Percentiles rank a stretch among this genome's conserved stretches.
Conservation (phyloP, 2,888 invertebrate genomes). For the Dasysyrphus albostriatus region DNA sequence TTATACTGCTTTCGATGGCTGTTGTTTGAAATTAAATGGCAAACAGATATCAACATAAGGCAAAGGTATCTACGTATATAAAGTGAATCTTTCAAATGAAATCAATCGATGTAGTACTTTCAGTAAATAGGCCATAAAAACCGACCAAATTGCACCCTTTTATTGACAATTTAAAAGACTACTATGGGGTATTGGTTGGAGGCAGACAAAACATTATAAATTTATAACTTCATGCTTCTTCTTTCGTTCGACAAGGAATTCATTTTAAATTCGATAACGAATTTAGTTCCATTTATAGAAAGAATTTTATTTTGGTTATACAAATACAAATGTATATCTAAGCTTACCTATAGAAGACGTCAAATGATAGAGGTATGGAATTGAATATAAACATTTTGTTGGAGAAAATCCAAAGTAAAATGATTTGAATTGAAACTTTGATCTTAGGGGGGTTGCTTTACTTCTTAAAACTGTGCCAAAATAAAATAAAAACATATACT, state of each 20-base stretch:
- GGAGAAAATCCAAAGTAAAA: conserved; percentile 37
- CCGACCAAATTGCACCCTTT: conserved; percentile 51
- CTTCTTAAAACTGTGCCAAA: conserved; percentile 29
- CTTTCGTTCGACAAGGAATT: conserved; percentile 31
- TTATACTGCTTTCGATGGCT: not conserved
- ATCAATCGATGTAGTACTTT: conserved; percentile 59
- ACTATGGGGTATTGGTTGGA: not conserved
- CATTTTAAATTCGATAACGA: conserved; percentile 50
- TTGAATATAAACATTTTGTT: conserved; percentile 35
- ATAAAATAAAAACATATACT: conserved; percentile 37
- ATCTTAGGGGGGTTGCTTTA: conserved; percentile 2
- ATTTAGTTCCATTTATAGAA: conserved; percentile 49
- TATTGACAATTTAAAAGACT: conserved; percentile 47
- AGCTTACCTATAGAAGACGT: too few species aligned
- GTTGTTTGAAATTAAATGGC: conserved; percentile 58
- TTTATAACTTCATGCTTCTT: conserved; percentile 54
- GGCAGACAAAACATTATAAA: conserved; percentile 60
- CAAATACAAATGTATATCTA: too few species aligned
- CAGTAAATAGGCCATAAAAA: conserved; percentile 44
- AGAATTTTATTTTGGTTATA: not conserved
- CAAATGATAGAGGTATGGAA: not conserved
- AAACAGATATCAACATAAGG: conserved; percentile 49
- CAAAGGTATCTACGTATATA: not conserved
- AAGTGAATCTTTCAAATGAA: conserved; percentile 43
- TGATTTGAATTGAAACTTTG: conserved; percentile 37